A percentile compares a stretch with the other conserved stretches of the same genome.
phyloP scores from a whole-genome alignment of 2,888 invertebrate genomes.

The Galerucella calmariensis region DNA sequence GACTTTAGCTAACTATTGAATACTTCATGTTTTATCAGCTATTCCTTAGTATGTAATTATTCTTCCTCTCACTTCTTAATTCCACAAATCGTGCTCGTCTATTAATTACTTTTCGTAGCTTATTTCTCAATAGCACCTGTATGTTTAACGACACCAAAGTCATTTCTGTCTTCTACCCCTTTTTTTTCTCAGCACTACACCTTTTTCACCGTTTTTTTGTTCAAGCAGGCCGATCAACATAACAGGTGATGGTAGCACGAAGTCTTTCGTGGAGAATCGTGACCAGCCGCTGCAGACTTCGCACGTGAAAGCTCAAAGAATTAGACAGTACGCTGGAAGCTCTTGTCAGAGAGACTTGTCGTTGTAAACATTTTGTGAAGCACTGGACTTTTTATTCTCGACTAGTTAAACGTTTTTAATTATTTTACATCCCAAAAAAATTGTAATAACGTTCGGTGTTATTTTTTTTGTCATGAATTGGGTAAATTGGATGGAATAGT shows the following conservation, averaged over 20 bases:
- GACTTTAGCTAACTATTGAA: too few relatives aligned
- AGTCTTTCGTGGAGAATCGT: conserved; percentile 50
- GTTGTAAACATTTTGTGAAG: background rate
- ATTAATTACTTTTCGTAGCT: background rate
- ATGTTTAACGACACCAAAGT: conserved; percentile 29
- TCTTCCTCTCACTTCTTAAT: background rate
- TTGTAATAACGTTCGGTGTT: background rate
- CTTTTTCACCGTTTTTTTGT: conserved; percentile 42
- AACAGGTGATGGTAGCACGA: conserved; percentile 56
- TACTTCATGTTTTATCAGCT: background rate
- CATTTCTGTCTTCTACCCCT: conserved; percentile 25
- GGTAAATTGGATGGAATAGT: background rate
- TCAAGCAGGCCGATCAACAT: conserved; percentile 47
- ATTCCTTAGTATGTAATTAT: background rate
- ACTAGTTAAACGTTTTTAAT: background rate
- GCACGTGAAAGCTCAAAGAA: conserved; percentile 52
- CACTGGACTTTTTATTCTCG: background rate
- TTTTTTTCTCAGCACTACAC: conserved; percentile 33
- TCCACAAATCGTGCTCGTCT: conserved; percentile 1
- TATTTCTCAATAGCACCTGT: conserved; percentile 39
- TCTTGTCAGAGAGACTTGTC: conserved; percentile 42
- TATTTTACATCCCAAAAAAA: background rate
- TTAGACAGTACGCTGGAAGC: conserved; percentile 54
- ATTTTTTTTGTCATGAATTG: background rate
- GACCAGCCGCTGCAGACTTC: conserved; percentile 54